Evolutionary conservation across 2,797 vertebrate genomes (phyloP).

Genomic region (Darevskia nairensis): DNA sequence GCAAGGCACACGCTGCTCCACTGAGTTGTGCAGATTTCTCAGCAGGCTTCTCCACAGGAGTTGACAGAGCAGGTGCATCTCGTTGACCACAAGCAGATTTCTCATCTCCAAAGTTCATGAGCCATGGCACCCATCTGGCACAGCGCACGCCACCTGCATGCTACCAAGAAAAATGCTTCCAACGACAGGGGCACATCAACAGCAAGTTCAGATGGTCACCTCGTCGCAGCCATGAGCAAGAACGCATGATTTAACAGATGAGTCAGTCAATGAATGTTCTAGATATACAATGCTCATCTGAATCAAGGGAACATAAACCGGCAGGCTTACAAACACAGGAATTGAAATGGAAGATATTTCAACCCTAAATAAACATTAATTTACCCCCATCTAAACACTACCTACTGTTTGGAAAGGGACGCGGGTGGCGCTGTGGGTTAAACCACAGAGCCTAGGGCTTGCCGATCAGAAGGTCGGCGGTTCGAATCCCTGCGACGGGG

Average conservation of each 20-base stretch:
- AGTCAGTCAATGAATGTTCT: background rate
- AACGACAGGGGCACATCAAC: conserved; percentile 17
- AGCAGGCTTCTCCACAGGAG: conserved; percentile 32
- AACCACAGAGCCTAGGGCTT: too few species aligned
- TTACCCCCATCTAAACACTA: background rate
- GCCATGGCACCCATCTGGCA: conserved; percentile 57
- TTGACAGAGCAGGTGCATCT: conserved; percentile 16
- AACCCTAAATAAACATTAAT: background rate
- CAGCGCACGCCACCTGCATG: background rate
- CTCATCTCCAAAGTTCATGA: conserved; percentile 54
- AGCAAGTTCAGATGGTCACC: conserved; percentile 21
- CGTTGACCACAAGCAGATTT: conserved; percentile 55
- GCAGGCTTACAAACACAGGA: background rate
- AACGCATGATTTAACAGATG: background rate
- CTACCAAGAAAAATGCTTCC: conserved; percentile 45
- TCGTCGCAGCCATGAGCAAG: conserved; percentile 6
- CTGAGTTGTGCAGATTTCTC: conserved; percentile 15
- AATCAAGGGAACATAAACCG: background rate
- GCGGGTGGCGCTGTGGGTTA: too few species aligned
- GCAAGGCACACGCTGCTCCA: conserved; percentile 17
- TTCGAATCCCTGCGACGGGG: too few species aligned
- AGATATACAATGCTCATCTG: background rate
- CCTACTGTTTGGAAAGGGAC: background rate
- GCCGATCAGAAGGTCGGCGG: too few species aligned
- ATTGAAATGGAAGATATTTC: background rate